phyloP scores from a whole-genome alignment of 1,140 invertebrate genomes.

The Drosophila ohnishii region DNA sequence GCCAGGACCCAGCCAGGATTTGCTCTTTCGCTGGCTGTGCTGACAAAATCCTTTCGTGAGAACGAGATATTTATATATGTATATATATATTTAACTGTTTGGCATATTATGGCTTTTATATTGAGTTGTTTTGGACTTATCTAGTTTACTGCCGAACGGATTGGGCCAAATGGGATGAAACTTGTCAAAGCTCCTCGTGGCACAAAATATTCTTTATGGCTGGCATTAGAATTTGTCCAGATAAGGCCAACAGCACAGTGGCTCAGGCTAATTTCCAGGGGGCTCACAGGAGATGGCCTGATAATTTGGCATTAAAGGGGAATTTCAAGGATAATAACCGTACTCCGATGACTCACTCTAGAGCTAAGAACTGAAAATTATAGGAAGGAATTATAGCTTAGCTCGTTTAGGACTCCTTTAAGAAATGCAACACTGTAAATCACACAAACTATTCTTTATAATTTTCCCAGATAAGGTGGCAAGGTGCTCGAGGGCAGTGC shows the following conservation, averaged over 20 bases:
- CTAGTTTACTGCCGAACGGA: slow-evolving; percentile 71
- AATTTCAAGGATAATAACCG: neutral
- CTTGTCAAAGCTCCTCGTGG: slow-evolving; percentile 28
- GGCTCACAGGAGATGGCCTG: slow-evolving; percentile 15
- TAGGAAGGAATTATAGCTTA: neutral
- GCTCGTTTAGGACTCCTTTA: neutral
- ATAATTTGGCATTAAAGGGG: slow-evolving; percentile 60
- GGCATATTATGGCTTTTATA: slow-evolving; percentile 81
- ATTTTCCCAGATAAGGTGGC: neutral
- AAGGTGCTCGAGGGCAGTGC: neutral
- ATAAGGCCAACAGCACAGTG: slow-evolving; percentile 18
- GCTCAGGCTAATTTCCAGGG: slow-evolving; percentile 45
- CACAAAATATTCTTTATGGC: slow-evolving; percentile 53
- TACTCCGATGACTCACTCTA: neutral
- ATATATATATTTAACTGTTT: slow-evolving; percentile 68
- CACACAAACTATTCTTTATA: neutral
- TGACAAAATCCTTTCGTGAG: slow-evolving; percentile 53
- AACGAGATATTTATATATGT: slow-evolving; percentile 36
- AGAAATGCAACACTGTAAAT: slow-evolving; percentile 5
- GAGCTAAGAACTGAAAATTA: neutral
- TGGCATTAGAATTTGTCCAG: slow-evolving; percentile 53
- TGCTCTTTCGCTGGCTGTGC: slow-evolving; percentile 36
- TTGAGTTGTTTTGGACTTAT: slow-evolving; percentile 82
- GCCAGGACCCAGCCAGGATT: slow-evolving; percentile 14
- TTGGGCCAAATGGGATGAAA: slow-evolving; percentile 52